Conservation (phyloP, 2,888 invertebrate species). For the Tiliacea aurago region DNA sequence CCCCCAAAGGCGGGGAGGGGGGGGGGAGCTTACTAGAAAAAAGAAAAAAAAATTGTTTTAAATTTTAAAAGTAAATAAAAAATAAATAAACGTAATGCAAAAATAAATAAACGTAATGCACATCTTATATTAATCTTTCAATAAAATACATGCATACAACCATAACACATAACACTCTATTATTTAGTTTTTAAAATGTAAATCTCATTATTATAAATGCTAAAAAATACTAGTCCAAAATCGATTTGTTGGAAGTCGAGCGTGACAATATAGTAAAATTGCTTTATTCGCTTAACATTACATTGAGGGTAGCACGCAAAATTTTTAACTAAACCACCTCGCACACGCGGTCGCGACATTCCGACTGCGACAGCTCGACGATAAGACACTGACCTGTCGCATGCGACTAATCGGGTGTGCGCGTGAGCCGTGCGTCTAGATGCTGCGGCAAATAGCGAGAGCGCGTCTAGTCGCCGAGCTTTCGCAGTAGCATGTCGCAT, state of each 20-base stretch:
- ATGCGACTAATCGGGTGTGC: background rate
- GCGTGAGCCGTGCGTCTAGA: background rate
- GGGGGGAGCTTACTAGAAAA: no score
- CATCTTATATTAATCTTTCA: slow-evolving; percentile 67
- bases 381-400: background rate
- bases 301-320: slow-evolving; percentile 46
- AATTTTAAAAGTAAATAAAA: slow-evolving; percentile 34
- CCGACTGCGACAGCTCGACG: background rate
- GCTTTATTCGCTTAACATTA: slow-evolving; percentile 84
- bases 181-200: slow-evolving; percentile 75
- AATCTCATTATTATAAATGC: slow-evolving; percentile 75
- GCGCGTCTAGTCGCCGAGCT: background rate
- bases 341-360: background rate
- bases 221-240: slow-evolving; percentile 76
- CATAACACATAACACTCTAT: slow-evolving; percentile 78
- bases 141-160: slow-evolving; percentile 65
- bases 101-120: slow-evolving; percentile 60
- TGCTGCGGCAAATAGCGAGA: background rate
- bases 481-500: background rate
- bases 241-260: slow-evolving; percentile 58
- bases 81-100: slow-evolving; percentile 53
- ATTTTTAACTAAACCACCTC: slow-evolving; percentile 29
- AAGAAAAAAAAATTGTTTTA: no score
- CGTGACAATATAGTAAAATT: slow-evolving; percentile 55
- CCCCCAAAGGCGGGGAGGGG: no score